These are phyloP conservation scores for Aegotheles bennettii DNA, from an alignment of 2,113 vertebrate genomes.

Conservation along the genomic window DNA sequence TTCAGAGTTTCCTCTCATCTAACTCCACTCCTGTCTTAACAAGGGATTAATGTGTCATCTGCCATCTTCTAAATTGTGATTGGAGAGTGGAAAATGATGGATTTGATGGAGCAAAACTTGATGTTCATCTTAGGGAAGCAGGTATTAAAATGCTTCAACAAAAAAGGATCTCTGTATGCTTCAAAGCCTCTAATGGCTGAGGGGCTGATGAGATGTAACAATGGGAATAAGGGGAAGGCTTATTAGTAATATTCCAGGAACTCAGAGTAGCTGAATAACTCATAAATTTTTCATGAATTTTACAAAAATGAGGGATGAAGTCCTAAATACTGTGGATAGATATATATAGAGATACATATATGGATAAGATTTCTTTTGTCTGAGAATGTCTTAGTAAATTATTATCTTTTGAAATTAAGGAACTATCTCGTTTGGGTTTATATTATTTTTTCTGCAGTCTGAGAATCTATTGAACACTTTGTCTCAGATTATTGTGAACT, in stretches of 20 bases:
- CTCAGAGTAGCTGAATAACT: constrained; percentile 34
- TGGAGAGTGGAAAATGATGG: background rate
- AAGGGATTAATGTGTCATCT: background rate
- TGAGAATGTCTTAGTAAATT: constrained; percentile 38
- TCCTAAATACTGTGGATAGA: constrained; percentile 20
- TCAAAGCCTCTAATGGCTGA: constrained; percentile 1
- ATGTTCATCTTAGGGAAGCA: background rate
- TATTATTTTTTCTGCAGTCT: background rate
- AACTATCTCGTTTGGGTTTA: background rate
- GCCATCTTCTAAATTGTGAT: background rate
- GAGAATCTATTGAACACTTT: background rate
- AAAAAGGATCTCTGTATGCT: background rate
- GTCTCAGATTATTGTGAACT: background rate
- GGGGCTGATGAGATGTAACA: background rate
- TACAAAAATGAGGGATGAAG: constrained; percentile 35
- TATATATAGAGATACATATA: background rate
- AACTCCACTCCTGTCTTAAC: background rate
- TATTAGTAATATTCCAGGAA: constrained; percentile 44
- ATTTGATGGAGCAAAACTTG: background rate
- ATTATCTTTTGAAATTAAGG: constrained; percentile 54
- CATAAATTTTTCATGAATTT: constrained; percentile 65
- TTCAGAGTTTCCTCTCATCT: background rate
- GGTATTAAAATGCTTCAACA: constrained; percentile 3
- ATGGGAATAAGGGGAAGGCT: constrained; percentile 5
- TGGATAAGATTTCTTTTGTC: background rate